A percentile compares a stretch with the other conserved stretches of the same genome.
phyloP scores from a whole-genome alignment of 2,113 vertebrate genomes.

The Prunella fulvescens region DNA sequence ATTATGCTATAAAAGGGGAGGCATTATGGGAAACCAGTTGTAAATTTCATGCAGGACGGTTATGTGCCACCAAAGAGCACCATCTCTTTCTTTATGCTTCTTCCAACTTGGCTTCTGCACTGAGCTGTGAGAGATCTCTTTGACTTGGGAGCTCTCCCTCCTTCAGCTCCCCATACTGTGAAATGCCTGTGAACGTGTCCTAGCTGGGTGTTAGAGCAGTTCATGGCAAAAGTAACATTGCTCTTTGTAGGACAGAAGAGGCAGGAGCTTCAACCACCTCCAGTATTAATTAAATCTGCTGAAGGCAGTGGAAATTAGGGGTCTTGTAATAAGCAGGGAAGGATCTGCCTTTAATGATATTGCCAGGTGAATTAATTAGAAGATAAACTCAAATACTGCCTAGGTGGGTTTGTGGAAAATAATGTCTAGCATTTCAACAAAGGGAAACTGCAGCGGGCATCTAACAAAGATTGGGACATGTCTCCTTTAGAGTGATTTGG shows the following conservation, averaged over 20 bases:
- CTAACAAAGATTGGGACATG: neutral
- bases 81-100: neutral
- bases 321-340: constrained; percentile 18
- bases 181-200: neutral
- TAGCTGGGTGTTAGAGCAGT: neutral
- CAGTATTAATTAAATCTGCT: constrained; percentile 42
- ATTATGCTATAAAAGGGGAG: neutral
- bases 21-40: neutral
- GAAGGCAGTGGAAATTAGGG: neutral
- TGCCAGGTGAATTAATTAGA: constrained; percentile 56
- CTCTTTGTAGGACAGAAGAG: neutral
- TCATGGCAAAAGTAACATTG: neutral
- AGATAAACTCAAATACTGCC: constrained; percentile 25
- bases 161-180: neutral
- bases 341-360: constrained; percentile 37
- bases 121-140: neutral
- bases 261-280: neutral
- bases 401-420: neutral
- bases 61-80: neutral
- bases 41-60: neutral
- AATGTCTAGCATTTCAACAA: neutral
- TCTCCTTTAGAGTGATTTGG: neutral
- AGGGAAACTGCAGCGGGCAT: neutral
- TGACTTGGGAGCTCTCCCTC: neutral
- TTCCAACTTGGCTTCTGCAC: neutral